Conservation (phyloP, 1,140 invertebrate genomes). For the Hydropsyche tenuis region DNA sequence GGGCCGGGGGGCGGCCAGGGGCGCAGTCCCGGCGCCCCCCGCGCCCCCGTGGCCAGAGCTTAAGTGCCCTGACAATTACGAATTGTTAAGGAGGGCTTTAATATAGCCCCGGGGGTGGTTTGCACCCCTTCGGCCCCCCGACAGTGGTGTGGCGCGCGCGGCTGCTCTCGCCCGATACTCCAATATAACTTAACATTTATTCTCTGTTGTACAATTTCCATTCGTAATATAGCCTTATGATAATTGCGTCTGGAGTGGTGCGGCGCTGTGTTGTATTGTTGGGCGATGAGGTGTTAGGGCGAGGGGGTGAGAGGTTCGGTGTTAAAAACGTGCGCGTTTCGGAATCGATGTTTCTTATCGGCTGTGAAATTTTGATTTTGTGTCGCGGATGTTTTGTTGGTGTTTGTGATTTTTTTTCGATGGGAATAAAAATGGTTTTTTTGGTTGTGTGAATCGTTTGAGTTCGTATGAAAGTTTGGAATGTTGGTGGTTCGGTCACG, state of each 20-base stretch:
- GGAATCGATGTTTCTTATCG: too few relatives aligned
- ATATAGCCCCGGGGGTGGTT: conserved; percentile 12
- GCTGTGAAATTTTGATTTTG: too few relatives aligned
- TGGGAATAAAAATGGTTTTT: too few relatives aligned
- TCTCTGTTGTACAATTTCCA: conserved; percentile 43
- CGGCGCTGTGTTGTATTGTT: background rate
- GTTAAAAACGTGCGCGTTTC: background rate
- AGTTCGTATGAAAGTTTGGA: too few relatives aligned
- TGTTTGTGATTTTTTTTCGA: too few relatives aligned
- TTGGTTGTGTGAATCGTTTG: too few relatives aligned
- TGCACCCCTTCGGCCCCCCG: background rate
- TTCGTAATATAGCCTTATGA: conserved; percentile 49
- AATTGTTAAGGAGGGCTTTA: conserved; percentile 44
- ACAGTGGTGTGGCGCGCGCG: too few relatives aligned
- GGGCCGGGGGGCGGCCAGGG: background rate
- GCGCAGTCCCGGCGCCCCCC: background rate
- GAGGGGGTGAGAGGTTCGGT: background rate
- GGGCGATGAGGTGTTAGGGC: background rate
- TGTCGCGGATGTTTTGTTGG: too few relatives aligned
- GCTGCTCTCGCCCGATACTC: conserved; percentile 29
- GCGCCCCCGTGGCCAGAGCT: conserved; percentile 22
- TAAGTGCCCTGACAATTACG: conserved; percentile 48
- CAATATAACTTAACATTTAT: conserved; percentile 45
- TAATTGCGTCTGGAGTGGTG: conserved; percentile 42
- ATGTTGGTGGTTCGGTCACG: too few relatives aligned